phyloP scores from a whole-genome alignment of 2,888 invertebrate genomes.

The Griposia aprilina region DNA sequence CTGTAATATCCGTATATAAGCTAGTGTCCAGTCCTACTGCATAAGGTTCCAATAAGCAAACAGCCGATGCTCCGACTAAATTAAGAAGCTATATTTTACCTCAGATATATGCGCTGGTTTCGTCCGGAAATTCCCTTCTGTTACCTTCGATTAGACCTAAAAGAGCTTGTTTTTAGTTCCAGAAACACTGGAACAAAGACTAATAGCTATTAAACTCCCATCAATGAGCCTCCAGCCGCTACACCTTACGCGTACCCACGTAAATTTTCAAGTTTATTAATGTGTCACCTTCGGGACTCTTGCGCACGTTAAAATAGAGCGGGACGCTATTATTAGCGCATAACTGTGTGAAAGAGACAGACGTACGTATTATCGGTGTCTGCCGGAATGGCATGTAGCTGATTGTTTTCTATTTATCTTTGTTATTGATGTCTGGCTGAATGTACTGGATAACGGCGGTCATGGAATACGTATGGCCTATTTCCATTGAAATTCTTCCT shows the following conservation, averaged over 20 bases:
- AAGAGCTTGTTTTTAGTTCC: background rate
- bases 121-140: background rate
- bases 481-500: conserved; percentile 37
- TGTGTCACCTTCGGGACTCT: conserved; percentile 79
- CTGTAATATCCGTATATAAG: background rate
- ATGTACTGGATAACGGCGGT: conserved; percentile 50
- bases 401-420: conserved; percentile 67
- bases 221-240: conserved; percentile 56
- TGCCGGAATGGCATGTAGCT: conserved; percentile 57
- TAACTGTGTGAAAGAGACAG: conserved; percentile 70
- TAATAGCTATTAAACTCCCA: conserved; percentile 40
- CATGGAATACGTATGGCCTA: conserved; percentile 55
- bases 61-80: background rate
- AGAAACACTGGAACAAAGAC: conserved; percentile 1
- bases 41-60: background rate
- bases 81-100: background rate
- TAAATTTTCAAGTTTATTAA: conserved; percentile 72
- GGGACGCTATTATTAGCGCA: conserved; percentile 75
- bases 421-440: conserved; percentile 56
- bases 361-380: conserved; percentile 62
- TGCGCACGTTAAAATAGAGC: conserved; percentile 77
- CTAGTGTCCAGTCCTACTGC: background rate
- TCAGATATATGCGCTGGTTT: background rate
- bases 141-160: background rate
- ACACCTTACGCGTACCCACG: conserved; percentile 63